A percentile compares a stretch with the other conserved stretches of the same genome.
These are phyloP conservation scores for Xanthia togata DNA, from an alignment of 2,888 invertebrate species.

Conservation along the genomic window DNA sequence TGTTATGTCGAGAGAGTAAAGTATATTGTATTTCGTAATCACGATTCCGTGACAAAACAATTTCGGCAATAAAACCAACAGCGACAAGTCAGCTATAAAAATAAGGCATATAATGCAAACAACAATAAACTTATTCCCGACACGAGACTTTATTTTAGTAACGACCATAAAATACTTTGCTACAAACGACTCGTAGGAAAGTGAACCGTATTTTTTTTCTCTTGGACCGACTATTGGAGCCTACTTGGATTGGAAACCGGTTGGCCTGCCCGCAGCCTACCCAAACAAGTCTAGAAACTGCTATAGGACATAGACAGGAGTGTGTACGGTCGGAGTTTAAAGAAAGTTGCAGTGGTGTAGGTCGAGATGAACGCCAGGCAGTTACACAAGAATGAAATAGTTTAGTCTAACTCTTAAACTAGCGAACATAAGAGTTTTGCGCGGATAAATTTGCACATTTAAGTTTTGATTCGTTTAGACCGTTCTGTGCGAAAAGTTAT, in stretches of 20 bases:
- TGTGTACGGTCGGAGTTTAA: conserved; percentile 73
- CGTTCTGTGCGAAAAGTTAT: conserved; percentile 46
- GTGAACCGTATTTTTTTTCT: conserved; percentile 56
- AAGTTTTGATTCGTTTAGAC: conserved; percentile 51
- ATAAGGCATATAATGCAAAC: conserved; percentile 53
- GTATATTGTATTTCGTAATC: conserved; percentile 45
- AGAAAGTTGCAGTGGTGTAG: conserved; percentile 86
- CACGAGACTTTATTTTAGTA: conserved; percentile 60
- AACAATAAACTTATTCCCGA: conserved; percentile 65
- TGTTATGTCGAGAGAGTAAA: conserved; percentile 1
- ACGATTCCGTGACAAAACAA: conserved; percentile 58
- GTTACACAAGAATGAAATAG: conserved; percentile 70
- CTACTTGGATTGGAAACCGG: conserved; percentile 72
- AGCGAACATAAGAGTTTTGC: conserved; percentile 56
- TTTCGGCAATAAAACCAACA: conserved; percentile 60
- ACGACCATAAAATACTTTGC: conserved; percentile 64
- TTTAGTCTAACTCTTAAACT: conserved; percentile 50
- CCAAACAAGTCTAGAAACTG: conserved; percentile 74
- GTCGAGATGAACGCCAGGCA: conserved; percentile 77
- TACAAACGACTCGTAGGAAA: conserved; percentile 60
- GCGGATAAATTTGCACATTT: conserved; percentile 64
- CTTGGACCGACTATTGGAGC: conserved; percentile 55
- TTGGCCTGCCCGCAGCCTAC: conserved; percentile 64
- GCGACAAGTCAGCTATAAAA: conserved; percentile 60
- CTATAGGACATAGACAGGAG: conserved; percentile 64